phyloP scores from a whole-genome alignment of 2,888 invertebrate genomes.

The Platycheirus rosarum region DNA sequence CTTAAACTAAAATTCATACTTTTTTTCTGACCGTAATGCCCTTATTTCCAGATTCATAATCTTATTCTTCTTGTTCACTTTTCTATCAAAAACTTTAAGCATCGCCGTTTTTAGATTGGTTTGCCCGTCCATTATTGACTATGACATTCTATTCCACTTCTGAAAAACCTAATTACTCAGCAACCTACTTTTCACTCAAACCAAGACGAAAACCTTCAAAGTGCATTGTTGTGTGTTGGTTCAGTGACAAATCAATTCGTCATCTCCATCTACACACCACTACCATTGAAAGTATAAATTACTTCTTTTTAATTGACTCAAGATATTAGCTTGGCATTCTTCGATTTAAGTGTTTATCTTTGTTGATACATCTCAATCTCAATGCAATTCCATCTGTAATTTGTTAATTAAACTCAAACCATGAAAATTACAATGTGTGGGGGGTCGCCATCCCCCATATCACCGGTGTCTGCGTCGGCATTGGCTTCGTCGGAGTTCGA shows the following conservation, averaged over 20 bases:
- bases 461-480: background rate
- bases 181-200: too few relatives aligned
- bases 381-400: conserved; percentile 56
- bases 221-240: background rate
- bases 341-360: conserved; percentile 5
- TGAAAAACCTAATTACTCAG: too few relatives aligned
- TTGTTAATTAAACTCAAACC: conserved; percentile 63
- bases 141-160: too few relatives aligned
- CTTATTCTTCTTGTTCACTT: too few relatives aligned
- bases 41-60: too few relatives aligned
- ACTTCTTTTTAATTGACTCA: conserved; percentile 46
- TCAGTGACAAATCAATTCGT: conserved; percentile 40
- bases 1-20: too few relatives aligned
- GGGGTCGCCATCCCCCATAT: conserved; percentile 25
- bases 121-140: too few relatives aligned
- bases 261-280: conserved; percentile 14
- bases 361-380: conserved; percentile 13
- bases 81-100: too few relatives aligned
- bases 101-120: too few relatives aligned
- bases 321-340: conserved; percentile 41
- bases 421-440: conserved; percentile 54
- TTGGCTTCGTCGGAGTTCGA: background rate
- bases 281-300: conserved; percentile 32
- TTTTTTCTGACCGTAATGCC: too few relatives aligned
- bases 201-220: too few relatives aligned